Base-by-base conservation (phyloP, 92 coral and sea anemone genomes). In the Palythoa caribaeorum region DNA sequence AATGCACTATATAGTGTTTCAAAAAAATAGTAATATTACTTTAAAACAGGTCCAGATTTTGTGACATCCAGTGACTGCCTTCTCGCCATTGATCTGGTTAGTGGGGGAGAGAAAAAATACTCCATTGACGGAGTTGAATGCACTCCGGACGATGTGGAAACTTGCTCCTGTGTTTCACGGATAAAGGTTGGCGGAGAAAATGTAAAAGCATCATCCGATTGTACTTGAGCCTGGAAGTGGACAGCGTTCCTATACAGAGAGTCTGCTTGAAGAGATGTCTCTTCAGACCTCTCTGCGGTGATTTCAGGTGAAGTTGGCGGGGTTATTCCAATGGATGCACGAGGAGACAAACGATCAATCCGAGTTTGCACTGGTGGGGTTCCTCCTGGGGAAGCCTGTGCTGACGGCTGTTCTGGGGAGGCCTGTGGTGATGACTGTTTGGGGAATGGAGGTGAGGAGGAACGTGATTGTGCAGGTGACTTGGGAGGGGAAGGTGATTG, bases 51-150 rank as follows among this genome's bases (percentile, higher is more conserved):
- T 36, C 90, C 76, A 19, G 78, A 53, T 71, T 69, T 80, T 35
- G 91, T 73, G 59, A 92, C 84, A 60, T 90, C 98, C 17, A 90
- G 63, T 37, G 98, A 95, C 35, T 83, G 93, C 66, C 96, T 88
- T 53, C 88, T 93, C 7, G 86, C 88, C 96, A 89, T 93, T 38
- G 97, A 93, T 40, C 99, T 94, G 8, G 99, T 96, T 84, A 95
- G 81, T 14, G 99, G 99, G n/a, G 99, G 98, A n/a, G 99, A 95
- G 77, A 94, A 87, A 48, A 96, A 87, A 87, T 90, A 94, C 52
- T 93, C 85, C 55, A 92, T 77, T 0, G 95, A 84, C 10, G 97
- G 93, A 12, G 95, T 87, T n/a, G 89, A 80, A 44, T 59, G 89
- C 17, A 52, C 71, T 57, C 44, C 63, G 3, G 48, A 35, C 28